These are phyloP conservation scores for Xanthia togata DNA, from an alignment of 2,888 invertebrate species.

Conservation along the genomic window DNA sequence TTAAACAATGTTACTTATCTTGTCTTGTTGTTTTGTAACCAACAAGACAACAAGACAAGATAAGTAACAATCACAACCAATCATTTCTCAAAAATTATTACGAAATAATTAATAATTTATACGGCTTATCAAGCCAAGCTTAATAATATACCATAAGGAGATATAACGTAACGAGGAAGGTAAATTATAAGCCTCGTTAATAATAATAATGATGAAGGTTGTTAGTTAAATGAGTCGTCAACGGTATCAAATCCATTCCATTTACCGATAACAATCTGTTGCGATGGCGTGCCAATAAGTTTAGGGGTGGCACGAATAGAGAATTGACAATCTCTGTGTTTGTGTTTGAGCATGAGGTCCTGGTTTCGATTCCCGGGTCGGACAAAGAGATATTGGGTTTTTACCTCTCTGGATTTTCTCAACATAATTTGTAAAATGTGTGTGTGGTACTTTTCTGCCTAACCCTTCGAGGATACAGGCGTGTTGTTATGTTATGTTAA, in stretches of 20 bases:
- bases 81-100: not conserved
- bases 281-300: conserved; percentile 43
- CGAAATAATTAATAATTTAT: not conserved
- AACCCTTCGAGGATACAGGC: too few species aligned
- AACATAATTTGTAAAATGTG: not conserved
- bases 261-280: conserved; percentile 61
- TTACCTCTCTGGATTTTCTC: not conserved
- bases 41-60: too few species aligned
- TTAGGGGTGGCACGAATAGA: conserved; percentile 40
- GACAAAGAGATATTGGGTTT: not conserved
- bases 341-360: not conserved
- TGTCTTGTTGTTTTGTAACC: too few species aligned
- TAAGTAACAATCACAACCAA: too few species aligned
- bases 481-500: too few species aligned
- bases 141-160: conserved; percentile 21
- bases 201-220: conserved; percentile 55
- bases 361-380: not conserved
- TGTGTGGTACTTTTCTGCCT: too few species aligned
- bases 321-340: not conserved
- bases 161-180: conserved; percentile 36
- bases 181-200: conserved; percentile 28
- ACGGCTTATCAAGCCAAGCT: not conserved
- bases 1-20: too few species aligned
- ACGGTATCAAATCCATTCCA: conserved; percentile 56
- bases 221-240: conserved; percentile 58